Evolutionary conservation across 2,888 invertebrate genomes (phyloP), one percentile per base, ranked within the genome.

Genomic region (Lamellibrachia columna): DNA sequence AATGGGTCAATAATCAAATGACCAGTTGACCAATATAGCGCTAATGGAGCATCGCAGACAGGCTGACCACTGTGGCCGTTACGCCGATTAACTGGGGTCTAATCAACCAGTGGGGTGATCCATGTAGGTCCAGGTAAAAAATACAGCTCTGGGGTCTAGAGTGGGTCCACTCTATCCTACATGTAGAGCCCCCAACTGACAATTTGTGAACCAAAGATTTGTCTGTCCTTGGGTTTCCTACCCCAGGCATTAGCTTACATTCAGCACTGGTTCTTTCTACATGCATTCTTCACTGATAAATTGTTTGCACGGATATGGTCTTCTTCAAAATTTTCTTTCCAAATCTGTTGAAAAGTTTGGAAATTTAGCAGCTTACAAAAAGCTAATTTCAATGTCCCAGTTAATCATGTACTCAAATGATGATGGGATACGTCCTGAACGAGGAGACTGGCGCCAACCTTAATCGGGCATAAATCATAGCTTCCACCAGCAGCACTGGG

Each of bases 1-100:
- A 75, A 75, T 75, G 75, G 75, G 75, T 75, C 75, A 75, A 75
- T 75, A 75, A 75, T 75, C 75, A 75, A 75, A 75, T 75, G 75
- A 75, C 75, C 75, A 75, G 75, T 75, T 75, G 75, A 75, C 75
- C 75, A 75, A 75, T 75, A 75, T 75, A 75, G 75, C 15, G 22
- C n/a, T 75, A 75, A 75, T 22, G 75, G 75, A 75, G 75, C 75
- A 15, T 22, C 15, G 15, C 22, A 75, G 75, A 75, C 75, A 15
- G 75, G 75, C 75, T 75, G 75, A 75, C 75, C 75, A 75, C 75
- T 75, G 75, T n/a, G 2, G 22, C 75, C 75, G n/a, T 75, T 75
- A 75, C 75, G n/a, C 15, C 75, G 75, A 22, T 75, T 75, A 75
- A n/a, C 15, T n/a, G 4, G 40, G 75, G 75, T 75, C 75, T 75